Conservation (phyloP, 2,888 invertebrate genomes). For the Drosophila neonasuta region DNA sequence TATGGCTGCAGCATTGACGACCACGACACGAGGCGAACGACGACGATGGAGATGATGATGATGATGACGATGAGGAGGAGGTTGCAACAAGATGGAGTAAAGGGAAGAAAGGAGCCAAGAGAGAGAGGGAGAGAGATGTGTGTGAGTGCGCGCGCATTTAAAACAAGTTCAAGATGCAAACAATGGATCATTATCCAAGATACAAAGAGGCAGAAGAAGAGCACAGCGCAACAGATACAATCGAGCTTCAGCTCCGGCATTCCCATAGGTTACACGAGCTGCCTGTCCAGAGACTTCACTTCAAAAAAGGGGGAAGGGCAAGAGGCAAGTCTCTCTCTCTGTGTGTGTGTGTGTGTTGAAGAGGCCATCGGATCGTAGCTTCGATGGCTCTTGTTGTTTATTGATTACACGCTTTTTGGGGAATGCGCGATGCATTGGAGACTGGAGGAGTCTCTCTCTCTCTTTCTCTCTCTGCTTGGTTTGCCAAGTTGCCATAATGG, state of each 20-base stretch:
- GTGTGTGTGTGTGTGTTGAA: slow-evolving; percentile 20
- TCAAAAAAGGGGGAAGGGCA: neutral
- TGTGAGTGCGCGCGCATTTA: slow-evolving; percentile 76
- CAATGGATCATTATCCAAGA: slow-evolving; percentile 81
- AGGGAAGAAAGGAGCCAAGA: no score
- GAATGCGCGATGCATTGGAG: slow-evolving; percentile 71
- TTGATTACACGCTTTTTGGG: slow-evolving; percentile 81
- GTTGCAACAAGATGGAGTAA: slow-evolving; percentile 54
- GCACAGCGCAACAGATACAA: slow-evolving; percentile 66
- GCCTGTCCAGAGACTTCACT: neutral
- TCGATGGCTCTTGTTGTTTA: slow-evolving; percentile 80
- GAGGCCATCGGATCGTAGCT: slow-evolving; percentile 65
- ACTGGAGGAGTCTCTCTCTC: no score
- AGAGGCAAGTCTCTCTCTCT: neutral
- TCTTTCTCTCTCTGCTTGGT: neutral
- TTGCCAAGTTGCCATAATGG: slow-evolving; percentile 70
- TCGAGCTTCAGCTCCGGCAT: slow-evolving; percentile 47
- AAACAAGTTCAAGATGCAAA: slow-evolving; percentile 81
- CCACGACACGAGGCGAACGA: slow-evolving; percentile 43
- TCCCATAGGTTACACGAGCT: slow-evolving; percentile 2
- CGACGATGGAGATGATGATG: slow-evolving; percentile 46
- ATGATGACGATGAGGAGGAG: slow-evolving; percentile 54
- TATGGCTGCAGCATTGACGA: slow-evolving; percentile 62
- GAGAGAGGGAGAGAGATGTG: slow-evolving; percentile 31
- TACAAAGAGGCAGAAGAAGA: slow-evolving; percentile 64